phyloP scores from a whole-genome alignment of 37 sponge, comb jelly and placozoan species.

The Diacarnus erythraeanus region DNA sequence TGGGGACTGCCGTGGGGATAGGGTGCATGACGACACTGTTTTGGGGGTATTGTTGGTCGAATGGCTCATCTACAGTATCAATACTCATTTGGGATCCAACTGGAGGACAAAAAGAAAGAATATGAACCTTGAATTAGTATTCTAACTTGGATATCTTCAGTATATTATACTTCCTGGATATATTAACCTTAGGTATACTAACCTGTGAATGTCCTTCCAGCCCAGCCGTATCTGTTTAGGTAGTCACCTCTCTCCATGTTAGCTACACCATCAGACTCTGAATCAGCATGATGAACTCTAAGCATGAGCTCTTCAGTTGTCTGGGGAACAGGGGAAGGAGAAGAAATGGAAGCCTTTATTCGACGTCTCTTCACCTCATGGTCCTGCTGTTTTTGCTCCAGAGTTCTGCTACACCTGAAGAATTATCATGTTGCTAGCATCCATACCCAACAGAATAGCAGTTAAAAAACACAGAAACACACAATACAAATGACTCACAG shows the following conservation, averaged over 20 bases:
- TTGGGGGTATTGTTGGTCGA: not conserved
- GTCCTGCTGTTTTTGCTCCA: not conserved
- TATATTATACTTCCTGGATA: too few species aligned
- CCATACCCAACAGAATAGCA: too few species aligned
- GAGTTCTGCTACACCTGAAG: constrained; percentile 6
- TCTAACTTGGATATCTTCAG: too few species aligned
- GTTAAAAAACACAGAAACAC: too few species aligned
- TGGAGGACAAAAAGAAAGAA: too few species aligned
- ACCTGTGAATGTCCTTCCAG: constrained; percentile 11
- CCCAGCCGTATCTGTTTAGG: constrained; percentile 17
- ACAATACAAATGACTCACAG: too few species aligned
- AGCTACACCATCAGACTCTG: not conserved
- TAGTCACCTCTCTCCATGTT: not conserved
- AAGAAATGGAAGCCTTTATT: constrained; percentile 10
- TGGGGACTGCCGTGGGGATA: not conserved
- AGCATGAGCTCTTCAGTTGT: not conserved
- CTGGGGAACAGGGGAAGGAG: not conserved
- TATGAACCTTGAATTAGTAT: too few species aligned
- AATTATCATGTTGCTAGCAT: too few species aligned
- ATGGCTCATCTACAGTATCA: too few species aligned
- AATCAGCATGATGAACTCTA: not conserved
- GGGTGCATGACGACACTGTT: not conserved
- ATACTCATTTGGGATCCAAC: too few species aligned
- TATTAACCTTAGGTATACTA: too few species aligned
- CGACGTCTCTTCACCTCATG: not conserved